Base-by-base conservation (phyloP, 2,113 vertebrate species). In the Octodon degus region DNA sequence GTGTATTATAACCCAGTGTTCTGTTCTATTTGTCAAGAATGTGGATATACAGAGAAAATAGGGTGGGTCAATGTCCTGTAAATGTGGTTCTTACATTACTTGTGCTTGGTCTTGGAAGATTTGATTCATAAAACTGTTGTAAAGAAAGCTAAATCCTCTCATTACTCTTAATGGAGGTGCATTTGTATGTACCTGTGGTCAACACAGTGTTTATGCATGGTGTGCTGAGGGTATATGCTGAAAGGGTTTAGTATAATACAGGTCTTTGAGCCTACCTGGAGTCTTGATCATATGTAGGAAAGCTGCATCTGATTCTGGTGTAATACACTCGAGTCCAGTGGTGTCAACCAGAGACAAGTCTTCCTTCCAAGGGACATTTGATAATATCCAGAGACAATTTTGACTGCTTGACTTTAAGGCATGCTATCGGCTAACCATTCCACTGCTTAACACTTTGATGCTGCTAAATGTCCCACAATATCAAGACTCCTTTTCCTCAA, bases 71-170 rank as follows among this genome's bases (percentile, higher is more conserved):
- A 34, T n/a, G 50, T 62, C 30, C 17, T 7, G 14, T 87, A 89
- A 67, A 53, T 53, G 63, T 50, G 55, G n/a, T 9, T 22, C 86
- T 93, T 72, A 22, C 13, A 37, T 81, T 92, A 70, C 27, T 20
- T 3, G 60, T 43, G 10, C 32, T 79, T 74, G 43, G 50, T 65
- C 47, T 93, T 89, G 68, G 93, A 40, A 50, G 47, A 94, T 90
- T 37, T 76, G n/a, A 53, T 53, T 90, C 62, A 47, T 37, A 80
- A 62, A 80, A 83, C 9, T 84, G 63, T 80, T 68, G 83, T 91
- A 34, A 76, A 74, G 63, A 86, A 94, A 68, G 55, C 40, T 72
- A 40, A 30, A 24, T 20, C 6, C 43, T 43, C 43, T 43, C 43
- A 43, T 77, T 55, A 27, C n/a, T 82, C 10, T 25, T 74, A 90